Evolutionary conservation across 2,797 vertebrate species (phyloP), one percentile per base, ranked within the genome.

Genomic region (Nannoperca australis): DNA sequence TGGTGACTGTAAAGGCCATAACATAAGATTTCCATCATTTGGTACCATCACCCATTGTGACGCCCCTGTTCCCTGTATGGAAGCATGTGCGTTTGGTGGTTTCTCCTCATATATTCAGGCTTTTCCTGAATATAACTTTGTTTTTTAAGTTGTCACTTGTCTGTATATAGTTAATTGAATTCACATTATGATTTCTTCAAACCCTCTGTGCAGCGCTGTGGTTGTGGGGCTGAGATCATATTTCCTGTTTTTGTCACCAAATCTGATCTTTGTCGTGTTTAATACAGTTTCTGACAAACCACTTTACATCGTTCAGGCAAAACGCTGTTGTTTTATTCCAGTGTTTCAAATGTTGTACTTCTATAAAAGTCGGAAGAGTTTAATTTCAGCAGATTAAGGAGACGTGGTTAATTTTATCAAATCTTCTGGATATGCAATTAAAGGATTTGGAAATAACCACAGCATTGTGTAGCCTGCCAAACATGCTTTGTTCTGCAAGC

Each of bases 171-270:
- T 54, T 64, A 27, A 32, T 73, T 66, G 6, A 61, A 24, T 63
- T 66, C 1, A 34, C 18, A 1, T 2, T 3, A 18, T 13, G 3
- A 22, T 70, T 45, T 17, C 7, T 30, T 66, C 4, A 14, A n/a
- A 36, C 34, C 38, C 12, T 66, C 44, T 64, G 24, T 65, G 64
- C 53, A 76, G 49, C 27, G 38, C 62, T 84, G 71, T 73, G 79
- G 77, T 74, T 68, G 4, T 32, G 53, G n/a, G 80, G 32, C 49
- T 69, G 24, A 77, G n/a, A 64, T 81, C 65, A 44, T 49, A 53
- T 73, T 87, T 90, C 83, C 83, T 89, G 87, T 89, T 84, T 78
- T 82, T 83, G 58, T 49, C 81, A 73, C 62, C 32, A 68, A 64
- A 79, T 79, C 42, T 58, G 11, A 5, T 69, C 24, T 76, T 60